Conservation (phyloP, 2,888 invertebrate genomes). For the Chrysolina haemoptera region DNA sequence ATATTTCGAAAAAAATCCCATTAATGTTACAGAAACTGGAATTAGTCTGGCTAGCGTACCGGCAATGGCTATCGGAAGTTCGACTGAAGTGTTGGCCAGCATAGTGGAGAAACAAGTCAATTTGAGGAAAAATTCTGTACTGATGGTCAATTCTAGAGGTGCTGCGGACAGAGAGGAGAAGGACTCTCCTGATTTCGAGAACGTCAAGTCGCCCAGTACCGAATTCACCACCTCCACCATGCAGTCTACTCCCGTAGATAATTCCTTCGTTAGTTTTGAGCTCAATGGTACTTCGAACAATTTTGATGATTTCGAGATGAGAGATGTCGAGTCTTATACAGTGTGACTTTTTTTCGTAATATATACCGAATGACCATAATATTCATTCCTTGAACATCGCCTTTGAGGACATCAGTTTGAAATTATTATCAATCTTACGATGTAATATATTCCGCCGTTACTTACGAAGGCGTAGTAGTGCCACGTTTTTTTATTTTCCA, state of each 20-base stretch:
- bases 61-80: constrained; percentile 66
- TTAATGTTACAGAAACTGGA: constrained; percentile 63
- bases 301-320: constrained; percentile 44
- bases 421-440: not conserved
- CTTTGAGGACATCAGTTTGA: too few relatives aligned
- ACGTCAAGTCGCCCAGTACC: constrained; percentile 63
- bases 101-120: constrained; percentile 65
- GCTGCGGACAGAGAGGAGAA: constrained; percentile 37
- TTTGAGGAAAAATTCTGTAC: constrained; percentile 59
- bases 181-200: constrained; percentile 60
- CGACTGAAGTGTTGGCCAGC: constrained; percentile 65
- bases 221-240: constrained; percentile 62
- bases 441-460: too few relatives aligned
- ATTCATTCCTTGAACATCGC: not conserved
- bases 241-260: constrained; percentile 18
- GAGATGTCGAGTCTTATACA: constrained; percentile 41
- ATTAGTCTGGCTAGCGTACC: constrained; percentile 61
- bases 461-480: too few relatives aligned
- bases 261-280: constrained; percentile 31
- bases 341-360: constrained; percentile 34
- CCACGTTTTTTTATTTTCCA: too few relatives aligned
- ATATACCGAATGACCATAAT: not conserved
- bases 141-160: constrained; percentile 46
- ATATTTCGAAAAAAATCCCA: constrained; percentile 27
- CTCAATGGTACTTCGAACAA: constrained; percentile 41